Evolutionary conservation across 1,140 invertebrate genomes (phyloP), one percentile per base, ranked within the genome.

Genomic region (Diploscapter pachys): DNA sequence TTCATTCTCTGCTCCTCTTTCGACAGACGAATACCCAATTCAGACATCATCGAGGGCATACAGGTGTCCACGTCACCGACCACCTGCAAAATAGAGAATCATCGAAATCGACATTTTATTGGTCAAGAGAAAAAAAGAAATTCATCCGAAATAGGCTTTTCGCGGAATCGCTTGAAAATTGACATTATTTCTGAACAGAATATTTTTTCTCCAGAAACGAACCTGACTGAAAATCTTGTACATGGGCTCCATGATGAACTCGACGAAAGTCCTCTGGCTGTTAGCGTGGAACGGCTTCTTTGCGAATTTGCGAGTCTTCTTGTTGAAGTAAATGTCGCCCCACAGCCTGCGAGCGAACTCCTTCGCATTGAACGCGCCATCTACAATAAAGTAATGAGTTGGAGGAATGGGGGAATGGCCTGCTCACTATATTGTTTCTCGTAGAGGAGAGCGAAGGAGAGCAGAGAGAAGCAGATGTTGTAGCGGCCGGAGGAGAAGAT

Each of bases 241-340:
- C 57, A 99, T 86, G 1, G 97, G 97, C 86, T 99, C 97, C 72
- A 99, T 87, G 80, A 99, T 96, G 83, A 99, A 99, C 87, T 99
- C 95, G 2, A 99, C 93, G 88, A 99, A 99, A 86, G 94, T 97
- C 76, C 96, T 89, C 85, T 96, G 94, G 0, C 93, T 91, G 0
- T 92, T 92, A 66, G 92, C 92, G 73, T 93, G 92, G 0, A 94
- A 92, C 5, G 94, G 91, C 85, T 98, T 98, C 85, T 94, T 95
- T 0, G 91, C 92, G 82, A 99, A 99, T 81, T 95, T 95, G 50
- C 95, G 89, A 13, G 94, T 97, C 88, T 95, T 95, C n/a, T 90
- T 90, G 85, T 98, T 96, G 86, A 98, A 99, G 86, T 98, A 99
- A 77, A 98, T 92, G 86, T 99, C 97, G 6, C 97, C 97, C 97